Base-by-base conservation (phyloP, 2,888 invertebrate genomes). In the Onchidella celtica region DNA sequence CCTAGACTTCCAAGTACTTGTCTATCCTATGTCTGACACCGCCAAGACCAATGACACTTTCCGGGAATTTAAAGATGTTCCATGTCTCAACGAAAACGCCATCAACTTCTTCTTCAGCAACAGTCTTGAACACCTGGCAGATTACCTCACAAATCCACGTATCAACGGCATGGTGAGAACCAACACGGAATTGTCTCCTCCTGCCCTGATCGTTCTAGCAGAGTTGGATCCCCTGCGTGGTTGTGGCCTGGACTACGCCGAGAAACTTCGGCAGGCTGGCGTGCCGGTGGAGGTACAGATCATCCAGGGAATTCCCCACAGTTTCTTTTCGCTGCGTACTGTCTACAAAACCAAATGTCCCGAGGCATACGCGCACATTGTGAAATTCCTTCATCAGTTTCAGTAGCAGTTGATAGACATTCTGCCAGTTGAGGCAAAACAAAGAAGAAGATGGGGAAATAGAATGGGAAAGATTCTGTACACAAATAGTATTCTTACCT, bases 1-100 rank as follows among this genome's bases (percentile, higher is more conserved):
- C 17, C 38, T 80, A 29, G 80, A 74, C 36, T 80, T 80, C n/a
- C 80, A 80, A n/a, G 21, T 80, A 32, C 55, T 80, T 9, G 36
- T 80, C 6, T 80, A 74, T 27, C 80, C 80, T 0, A 34, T 80
- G 36, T 34, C 80, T 14, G 80, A 80, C 11, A 74, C 47, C 14
- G 6, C 55, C 9, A 3, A 34, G 14, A 29, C 36, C 4, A 38
- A 74, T 2, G 55, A 36, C 1, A n/a, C 57, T 21, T 61, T 57
- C 59, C 11, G 11, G 21, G 80, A 80, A 27, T 80, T 80, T 40
- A 68, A 17, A 17, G 14, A 38, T 17, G 57, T 29, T 9, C 74
- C 74, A 2, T 36, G 55, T 17, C 40, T 80, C 9, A 55, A 55
- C n/a, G 47, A 36, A 40, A 57, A 80, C 29, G 27, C 36, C 11